A percentile compares a stretch with the other conserved stretches of the same genome.
phyloP scores from a whole-genome alignment of 1,140 invertebrate species.

The Microplitis demolitor region DNA sequence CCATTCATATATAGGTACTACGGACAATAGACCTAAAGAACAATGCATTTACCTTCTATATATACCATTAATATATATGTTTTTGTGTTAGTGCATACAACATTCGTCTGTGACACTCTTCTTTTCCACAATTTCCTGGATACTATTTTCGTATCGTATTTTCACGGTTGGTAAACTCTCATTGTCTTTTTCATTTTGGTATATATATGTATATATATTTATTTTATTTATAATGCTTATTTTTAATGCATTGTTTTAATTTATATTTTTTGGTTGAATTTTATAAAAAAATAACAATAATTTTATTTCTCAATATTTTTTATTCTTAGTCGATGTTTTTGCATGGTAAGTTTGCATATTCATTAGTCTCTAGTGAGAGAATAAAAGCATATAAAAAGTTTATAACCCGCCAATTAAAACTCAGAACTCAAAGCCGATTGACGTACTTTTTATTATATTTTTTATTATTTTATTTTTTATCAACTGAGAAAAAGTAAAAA shows the following conservation, averaged over 20 bases:
- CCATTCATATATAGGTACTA: conserved; percentile 16
- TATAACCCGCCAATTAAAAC: conserved; percentile 3
- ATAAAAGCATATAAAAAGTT: conserved; percentile 5
- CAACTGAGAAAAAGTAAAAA: background rate
- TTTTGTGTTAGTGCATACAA: background rate
- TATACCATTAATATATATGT: background rate
- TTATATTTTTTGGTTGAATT: background rate
- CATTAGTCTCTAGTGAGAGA: background rate
- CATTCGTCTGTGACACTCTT: background rate
- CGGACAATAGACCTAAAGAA: conserved; percentile 24
- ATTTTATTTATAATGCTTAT: background rate
- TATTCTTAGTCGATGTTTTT: background rate
- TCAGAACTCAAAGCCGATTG: background rate
- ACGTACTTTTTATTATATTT: background rate
- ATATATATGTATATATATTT: background rate
- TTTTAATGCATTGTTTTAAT: background rate
- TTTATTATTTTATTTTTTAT: background rate
- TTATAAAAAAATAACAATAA: background rate
- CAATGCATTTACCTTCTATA: conserved; percentile 24
- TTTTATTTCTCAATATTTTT: background rate
- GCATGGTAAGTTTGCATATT: background rate
- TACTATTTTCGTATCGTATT: conserved; percentile 15
- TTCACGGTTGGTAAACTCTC: conserved; percentile 3
- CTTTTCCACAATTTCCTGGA: conserved; percentile 11
- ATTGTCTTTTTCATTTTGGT: conserved; percentile 10